Percentiles rank a stretch among this genome's conserved stretches.
Evolutionary conservation across 2,888 invertebrate species (phyloP).

Genomic region (Zygogramma bicolorata): DNA sequence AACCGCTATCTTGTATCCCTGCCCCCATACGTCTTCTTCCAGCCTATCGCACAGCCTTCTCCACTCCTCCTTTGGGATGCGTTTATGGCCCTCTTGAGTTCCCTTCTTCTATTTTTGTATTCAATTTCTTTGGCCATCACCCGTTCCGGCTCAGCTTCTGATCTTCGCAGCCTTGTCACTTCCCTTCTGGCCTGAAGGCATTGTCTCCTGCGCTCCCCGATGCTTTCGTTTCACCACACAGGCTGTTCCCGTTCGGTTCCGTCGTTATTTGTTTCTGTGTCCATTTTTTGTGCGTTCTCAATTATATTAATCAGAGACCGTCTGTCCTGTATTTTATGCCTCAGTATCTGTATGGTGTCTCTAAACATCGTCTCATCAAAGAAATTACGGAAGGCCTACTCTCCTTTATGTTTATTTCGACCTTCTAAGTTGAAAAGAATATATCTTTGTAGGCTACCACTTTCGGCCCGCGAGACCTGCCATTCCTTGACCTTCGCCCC

Average conservation of each 20-base stretch:
- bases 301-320: no score
- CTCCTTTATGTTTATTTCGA: no score
- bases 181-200: not conserved
- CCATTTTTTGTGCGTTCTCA: no score
- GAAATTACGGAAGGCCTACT: no score
- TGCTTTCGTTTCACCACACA: not conserved
- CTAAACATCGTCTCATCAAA: no score
- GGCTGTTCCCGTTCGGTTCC: not conserved
- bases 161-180: not conserved
- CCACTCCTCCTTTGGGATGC: not conserved
- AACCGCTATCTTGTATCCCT: not conserved
- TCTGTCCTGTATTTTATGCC: no score
- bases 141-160: not conserved
- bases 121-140: not conserved
- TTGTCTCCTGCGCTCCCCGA: not conserved
- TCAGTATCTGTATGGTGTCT: no score
- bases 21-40: not conserved
- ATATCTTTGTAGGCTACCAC: no score
- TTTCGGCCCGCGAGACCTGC: no score
- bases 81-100: not conserved
- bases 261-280: no score
- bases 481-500: no score
- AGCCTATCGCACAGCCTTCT: not conserved
- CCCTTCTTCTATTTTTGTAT: not conserved
- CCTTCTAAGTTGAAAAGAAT: no score